Evolutionary conservation across 2,888 invertebrate species (phyloP).

Genomic region (Electrophaes corylata): DNA sequence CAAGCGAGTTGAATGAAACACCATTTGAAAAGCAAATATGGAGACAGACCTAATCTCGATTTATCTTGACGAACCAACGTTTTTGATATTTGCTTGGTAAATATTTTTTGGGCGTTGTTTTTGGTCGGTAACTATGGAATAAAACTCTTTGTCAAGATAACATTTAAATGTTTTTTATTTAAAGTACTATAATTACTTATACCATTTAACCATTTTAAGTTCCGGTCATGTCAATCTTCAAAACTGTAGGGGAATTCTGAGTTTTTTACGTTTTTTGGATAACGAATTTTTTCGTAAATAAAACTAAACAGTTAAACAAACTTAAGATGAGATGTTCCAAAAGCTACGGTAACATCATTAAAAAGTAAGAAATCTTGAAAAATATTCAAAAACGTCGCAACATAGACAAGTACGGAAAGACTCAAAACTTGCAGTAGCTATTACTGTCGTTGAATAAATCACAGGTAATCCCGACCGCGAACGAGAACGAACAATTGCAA

Average conservation of each 20-base stretch:
- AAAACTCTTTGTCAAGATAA: neutral
- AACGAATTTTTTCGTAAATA: no score
- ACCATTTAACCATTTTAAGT: no score
- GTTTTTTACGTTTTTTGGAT: no score
- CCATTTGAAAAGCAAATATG: slow-evolving; percentile 58
- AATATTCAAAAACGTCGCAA: neutral
- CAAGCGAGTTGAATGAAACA: slow-evolving; percentile 44
- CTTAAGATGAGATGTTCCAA: no score
- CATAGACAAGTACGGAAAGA: slow-evolving; percentile 2
- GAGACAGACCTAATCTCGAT: slow-evolving; percentile 49
- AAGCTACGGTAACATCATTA: neutral
- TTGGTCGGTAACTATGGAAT: slow-evolving; percentile 10
- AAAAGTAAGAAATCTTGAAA: neutral
- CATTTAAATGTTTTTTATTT: no score
- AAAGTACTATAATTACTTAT: no score
- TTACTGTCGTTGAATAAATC: slow-evolving; percentile 58
- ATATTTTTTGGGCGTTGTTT: slow-evolving; percentile 32
- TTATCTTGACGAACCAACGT: slow-evolving; percentile 40
- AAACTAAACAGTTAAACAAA: no score
- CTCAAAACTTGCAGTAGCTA: slow-evolving; percentile 47
- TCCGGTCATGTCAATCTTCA: no score
- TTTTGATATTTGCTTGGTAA: slow-evolving; percentile 50
- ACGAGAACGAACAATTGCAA: slow-evolving; percentile 50
- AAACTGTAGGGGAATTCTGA: no score
- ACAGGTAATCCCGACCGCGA: slow-evolving; percentile 50